These are phyloP conservation scores for Oreocharis arfaki DNA, from an alignment of 2,113 vertebrate genomes.

Conservation along the genomic window DNA sequence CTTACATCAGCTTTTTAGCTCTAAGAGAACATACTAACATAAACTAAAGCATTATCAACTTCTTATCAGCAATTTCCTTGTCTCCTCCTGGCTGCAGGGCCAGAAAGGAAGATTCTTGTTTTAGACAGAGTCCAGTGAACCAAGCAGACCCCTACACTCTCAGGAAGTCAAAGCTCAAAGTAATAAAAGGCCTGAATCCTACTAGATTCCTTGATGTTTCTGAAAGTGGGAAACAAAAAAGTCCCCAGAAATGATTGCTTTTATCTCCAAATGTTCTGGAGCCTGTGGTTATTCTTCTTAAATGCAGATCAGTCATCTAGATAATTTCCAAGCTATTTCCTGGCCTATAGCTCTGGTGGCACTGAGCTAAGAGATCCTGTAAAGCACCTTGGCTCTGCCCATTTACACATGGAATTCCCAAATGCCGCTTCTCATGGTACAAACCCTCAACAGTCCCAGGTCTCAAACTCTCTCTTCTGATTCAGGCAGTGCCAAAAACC, in stretches of 20 bases:
- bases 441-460: background rate
- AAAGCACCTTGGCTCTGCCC: background rate
- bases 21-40: background rate
- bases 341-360: background rate
- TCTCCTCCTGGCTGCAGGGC: background rate
- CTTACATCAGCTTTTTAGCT: constrained; percentile 27
- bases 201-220: background rate
- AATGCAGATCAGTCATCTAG: background rate
- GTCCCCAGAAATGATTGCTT: background rate
- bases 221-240: background rate
- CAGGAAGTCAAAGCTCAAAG: background rate
- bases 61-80: constrained; percentile 10
- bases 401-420: background rate
- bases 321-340: background rate
- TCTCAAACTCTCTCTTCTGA: background rate
- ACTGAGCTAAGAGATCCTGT: background rate
- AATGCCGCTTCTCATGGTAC: accelerated
- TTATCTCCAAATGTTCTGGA: background rate
- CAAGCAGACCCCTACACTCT: background rate
- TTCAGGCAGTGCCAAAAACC: background rate
- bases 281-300: background rate
- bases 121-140: background rate
- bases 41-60: constrained; percentile 1
- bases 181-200: background rate
- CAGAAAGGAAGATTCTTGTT: background rate